These are phyloP conservation scores for Canis aureus DNA, from an alignment of 2,113 vertebrate species.

Conservation along the genomic window DNA sequence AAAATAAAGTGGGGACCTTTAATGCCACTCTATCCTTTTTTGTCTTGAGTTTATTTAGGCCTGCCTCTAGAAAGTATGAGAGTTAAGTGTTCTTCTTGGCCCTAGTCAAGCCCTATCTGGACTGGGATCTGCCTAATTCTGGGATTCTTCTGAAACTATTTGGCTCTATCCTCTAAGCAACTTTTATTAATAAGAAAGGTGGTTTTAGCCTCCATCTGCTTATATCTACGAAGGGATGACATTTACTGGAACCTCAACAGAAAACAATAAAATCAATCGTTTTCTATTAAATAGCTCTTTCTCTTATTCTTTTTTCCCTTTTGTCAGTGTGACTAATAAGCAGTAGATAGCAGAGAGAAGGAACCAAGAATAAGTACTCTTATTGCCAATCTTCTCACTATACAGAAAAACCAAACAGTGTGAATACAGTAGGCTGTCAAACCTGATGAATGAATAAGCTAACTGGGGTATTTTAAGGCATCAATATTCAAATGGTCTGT, in stretches of 20 bases:
- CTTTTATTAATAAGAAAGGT: neutral
- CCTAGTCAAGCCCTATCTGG: neutral
- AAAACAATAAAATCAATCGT: constrained; percentile 51
- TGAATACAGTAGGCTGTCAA: neutral
- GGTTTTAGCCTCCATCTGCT: neutral
- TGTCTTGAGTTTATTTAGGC: neutral
- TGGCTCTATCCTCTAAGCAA: neutral
- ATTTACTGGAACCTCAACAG: neutral
- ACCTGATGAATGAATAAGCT: neutral
- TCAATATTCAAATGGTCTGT: neutral
- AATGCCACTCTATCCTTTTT: neutral
- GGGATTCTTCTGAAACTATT: constrained; percentile 24
- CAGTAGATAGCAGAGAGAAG: neutral
- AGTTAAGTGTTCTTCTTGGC: neutral
- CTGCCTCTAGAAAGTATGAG: neutral
- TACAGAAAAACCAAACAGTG: neutral
- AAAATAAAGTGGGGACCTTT: neutral
- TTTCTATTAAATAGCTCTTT: constrained; percentile 18
- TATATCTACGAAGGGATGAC: neutral
- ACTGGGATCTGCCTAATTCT: neutral
- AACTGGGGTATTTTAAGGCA: neutral
- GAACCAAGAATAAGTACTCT: neutral
- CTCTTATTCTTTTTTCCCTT: neutral
- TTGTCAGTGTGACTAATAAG: neutral
- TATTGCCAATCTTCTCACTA: neutral